phyloP scores from a whole-genome alignment of 2,797 vertebrate genomes.

The Vultur gryphus region DNA sequence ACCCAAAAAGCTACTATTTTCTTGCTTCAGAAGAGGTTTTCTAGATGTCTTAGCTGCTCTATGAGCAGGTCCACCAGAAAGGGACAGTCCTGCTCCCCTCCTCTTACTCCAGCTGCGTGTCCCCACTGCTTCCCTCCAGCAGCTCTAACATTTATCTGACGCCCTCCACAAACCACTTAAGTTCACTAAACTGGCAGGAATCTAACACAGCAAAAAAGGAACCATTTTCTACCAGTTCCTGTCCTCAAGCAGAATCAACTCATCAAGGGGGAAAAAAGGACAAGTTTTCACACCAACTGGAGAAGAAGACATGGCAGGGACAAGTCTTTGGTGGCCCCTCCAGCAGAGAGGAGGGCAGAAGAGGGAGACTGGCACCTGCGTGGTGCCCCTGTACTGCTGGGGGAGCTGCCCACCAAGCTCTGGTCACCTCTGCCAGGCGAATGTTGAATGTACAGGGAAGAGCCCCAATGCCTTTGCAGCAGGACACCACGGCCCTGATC shows the following conservation, averaged over 20 bases:
- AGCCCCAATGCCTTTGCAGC: not conserved
- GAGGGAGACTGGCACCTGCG: no score
- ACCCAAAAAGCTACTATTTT: not conserved
- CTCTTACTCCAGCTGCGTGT: accelerated
- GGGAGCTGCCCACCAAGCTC: not conserved
- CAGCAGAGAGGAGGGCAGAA: not conserved
- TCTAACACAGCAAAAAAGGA: not conserved
- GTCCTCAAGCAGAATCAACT: not conserved
- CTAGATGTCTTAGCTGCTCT: not conserved
- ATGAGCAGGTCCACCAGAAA: not conserved
- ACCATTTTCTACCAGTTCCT: not conserved
- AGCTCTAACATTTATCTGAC: not conserved
- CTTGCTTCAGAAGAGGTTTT: not conserved
- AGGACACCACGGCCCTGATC: not conserved
- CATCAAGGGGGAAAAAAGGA: not conserved
- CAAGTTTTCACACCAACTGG: not conserved
- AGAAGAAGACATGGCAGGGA: not conserved
- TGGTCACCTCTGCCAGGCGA: not conserved
- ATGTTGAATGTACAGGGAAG: not conserved
- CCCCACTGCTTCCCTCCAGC: not conserved
- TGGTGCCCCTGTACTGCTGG: not conserved
- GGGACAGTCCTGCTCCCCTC: not conserved
- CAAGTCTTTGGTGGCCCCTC: not conserved
- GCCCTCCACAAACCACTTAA: not conserved
- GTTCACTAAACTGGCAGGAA: not conserved